Conservation (phyloP, 2,797 vertebrate species). For the Halcyon chelicuti region DNA sequence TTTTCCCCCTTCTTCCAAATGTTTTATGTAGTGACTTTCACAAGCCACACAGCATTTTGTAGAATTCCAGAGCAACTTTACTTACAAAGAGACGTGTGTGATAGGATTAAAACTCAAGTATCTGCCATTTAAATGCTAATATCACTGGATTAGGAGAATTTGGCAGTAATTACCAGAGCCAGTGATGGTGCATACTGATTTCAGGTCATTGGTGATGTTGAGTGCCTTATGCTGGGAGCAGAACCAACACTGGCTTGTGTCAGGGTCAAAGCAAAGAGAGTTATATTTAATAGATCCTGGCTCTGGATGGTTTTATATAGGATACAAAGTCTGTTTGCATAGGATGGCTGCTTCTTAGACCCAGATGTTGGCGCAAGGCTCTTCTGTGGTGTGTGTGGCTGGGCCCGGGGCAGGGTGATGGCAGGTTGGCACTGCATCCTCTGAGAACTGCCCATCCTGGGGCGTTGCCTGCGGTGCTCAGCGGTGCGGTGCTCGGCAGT, state of each 20-base stretch:
- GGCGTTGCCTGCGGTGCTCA: too few relatives aligned
- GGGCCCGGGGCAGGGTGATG: not conserved
- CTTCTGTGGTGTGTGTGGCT: not conserved
- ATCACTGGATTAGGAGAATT: constrained; percentile 19
- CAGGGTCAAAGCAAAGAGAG: not conserved
- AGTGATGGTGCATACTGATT: constrained; percentile 32
- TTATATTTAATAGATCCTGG: not conserved
- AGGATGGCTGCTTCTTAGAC: not conserved
- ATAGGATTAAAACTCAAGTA: constrained; percentile 48
- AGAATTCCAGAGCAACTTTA: constrained; percentile 39
- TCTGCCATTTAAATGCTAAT: constrained; percentile 57
- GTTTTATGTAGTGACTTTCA: constrained; percentile 51
- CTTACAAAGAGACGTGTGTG: constrained; percentile 19
- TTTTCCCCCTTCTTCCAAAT: not conserved
- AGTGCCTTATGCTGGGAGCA: not conserved
- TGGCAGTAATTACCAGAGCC: not conserved
- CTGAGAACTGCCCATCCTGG: not conserved
- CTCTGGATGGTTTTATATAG: not conserved
- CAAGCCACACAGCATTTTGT: not conserved
- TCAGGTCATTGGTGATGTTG: not conserved
- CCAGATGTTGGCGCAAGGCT: not conserved
- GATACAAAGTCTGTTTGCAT: not conserved
- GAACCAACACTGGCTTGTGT: not conserved
- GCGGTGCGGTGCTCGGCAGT: not conserved
- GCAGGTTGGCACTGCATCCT: not conserved